Conservation (phyloP, 2,113 vertebrate genomes). For the Labrus mixtus region DNA sequence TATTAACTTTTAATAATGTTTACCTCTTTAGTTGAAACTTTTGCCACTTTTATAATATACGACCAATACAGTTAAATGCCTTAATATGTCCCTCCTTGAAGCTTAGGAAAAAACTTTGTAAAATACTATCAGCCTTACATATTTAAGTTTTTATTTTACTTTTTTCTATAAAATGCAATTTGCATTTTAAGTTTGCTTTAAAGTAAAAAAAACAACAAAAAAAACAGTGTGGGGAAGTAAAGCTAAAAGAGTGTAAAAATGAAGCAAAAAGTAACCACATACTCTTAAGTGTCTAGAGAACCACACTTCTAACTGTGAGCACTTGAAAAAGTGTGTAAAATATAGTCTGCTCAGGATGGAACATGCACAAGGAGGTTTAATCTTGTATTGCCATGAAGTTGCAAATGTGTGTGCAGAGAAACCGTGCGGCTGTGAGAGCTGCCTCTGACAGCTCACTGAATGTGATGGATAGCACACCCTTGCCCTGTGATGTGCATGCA, state of each 20-base stretch:
- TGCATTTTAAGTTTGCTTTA: neutral
- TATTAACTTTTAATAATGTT: too few relatives aligned
- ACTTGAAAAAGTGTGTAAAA: slow-evolving; percentile 27
- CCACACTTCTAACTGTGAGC: neutral
- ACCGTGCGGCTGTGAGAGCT: slow-evolving; percentile 56
- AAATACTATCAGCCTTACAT: too few relatives aligned
- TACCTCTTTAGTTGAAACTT: too few relatives aligned
- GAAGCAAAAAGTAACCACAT: slow-evolving; percentile 3
- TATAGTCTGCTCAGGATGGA: slow-evolving; percentile 23
- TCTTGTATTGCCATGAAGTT: slow-evolving; percentile 67
- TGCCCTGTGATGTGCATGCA: slow-evolving; percentile 83
- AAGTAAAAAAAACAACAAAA: neutral
- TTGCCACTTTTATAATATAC: neutral
- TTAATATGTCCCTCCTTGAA: too few relatives aligned
- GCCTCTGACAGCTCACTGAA: slow-evolving; percentile 80
- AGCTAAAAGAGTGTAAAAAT: neutral
- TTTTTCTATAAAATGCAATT: too few relatives aligned
- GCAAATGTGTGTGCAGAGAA: slow-evolving; percentile 59
- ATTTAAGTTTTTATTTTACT: too few relatives aligned
- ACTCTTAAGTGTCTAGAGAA: slow-evolving; percentile 10
- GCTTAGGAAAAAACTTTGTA: too few relatives aligned
- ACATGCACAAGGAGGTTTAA: slow-evolving; percentile 65
- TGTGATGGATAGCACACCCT: slow-evolving; percentile 82
- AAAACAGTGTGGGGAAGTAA: neutral
- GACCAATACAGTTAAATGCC: too few relatives aligned